Percentiles rank a stretch among this genome's conserved stretches.
Evolutionary conservation across 2,888 invertebrate genomes (phyloP).

Genomic region (Phortica magna): DNA sequence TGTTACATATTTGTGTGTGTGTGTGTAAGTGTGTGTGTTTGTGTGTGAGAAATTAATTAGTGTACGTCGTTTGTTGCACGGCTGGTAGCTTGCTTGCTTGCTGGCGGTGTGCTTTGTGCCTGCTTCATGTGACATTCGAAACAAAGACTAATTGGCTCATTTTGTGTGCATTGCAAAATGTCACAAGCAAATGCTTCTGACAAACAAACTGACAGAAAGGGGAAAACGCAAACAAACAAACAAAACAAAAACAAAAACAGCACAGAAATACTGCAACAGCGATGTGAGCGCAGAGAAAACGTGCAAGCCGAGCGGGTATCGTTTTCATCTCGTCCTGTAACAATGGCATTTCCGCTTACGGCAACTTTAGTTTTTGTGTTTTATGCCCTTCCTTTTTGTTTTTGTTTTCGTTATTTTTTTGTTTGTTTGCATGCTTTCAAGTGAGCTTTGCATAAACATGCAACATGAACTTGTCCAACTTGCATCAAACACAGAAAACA

Average conservation of each 20-base stretch:
- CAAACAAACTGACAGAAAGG: background rate
- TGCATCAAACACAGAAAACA: no score
- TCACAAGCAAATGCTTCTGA: background rate
- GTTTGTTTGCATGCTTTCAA: no score
- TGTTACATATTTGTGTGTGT: no score
- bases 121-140: background rate
- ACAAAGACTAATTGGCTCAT: slow-evolving; percentile 48
- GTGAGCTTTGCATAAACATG: no score
- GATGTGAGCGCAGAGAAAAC: slow-evolving; percentile 17
- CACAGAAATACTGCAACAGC: background rate
- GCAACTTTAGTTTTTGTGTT: slow-evolving; percentile 27
- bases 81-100: slow-evolving; percentile 44
- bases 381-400: background rate
- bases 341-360: slow-evolving; percentile 53
- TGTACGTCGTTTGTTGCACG: slow-evolving; percentile 50
- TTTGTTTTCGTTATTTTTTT: background rate
- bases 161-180: slow-evolving; percentile 26
- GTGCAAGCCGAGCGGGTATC: slow-evolving; percentile 32
- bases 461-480: no score
- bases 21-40: slow-evolving; percentile 43
- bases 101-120: background rate
- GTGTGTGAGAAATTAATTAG: slow-evolving; percentile 67
- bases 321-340: slow-evolving; percentile 49
- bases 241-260: background rate
- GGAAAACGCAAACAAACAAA: background rate